Evolutionary conservation across 2,888 invertebrate species (phyloP), one percentile per base, ranked within the genome.

Genomic region (Glomeris marginata): DNA sequence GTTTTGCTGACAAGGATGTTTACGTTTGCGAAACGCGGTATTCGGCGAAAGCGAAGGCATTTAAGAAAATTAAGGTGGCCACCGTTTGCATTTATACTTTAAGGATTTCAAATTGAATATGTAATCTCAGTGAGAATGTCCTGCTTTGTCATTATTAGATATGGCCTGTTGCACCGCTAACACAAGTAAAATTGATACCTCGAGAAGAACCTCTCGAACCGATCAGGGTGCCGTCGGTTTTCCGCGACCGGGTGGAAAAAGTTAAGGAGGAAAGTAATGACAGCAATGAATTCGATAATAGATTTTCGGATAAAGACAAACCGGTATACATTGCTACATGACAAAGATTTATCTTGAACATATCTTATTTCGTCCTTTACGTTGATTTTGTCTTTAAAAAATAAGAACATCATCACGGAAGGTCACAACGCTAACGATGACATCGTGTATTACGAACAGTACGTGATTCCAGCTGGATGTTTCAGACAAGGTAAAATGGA

Each of bases 21-120:
- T 98, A 84, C 63, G 94, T 97, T 0, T 97, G 97, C 66, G 97
- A 98, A 69, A 92, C 88, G 16, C 77, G 92, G 4, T 98, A 98
- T 69, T 84, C 81, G 58, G 80, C 86, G 0, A 80, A 80, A 59
- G 77, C 79, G 36, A 77, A 90, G 54, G 79, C 81, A 60, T 97
- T 97, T 68, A 91, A 91, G 69, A 95, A 95, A 69, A 88, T 97
- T 35, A 72, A 71, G 63, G 70, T 69, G 40, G 33, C 13, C 47
- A 21, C 34, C 1, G 22, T 15, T 15, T 44, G 20, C 10, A 22
- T 20, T 18, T 45, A 22, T 15, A 45, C 34, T 38, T 41, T 21
- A 11, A 13, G 22, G 22, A 46, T 21, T 15, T 41, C 11, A 43
- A 13, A 34, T 13, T 21, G 48, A 47, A 8, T 10, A 13, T 45